These are phyloP conservation scores for Natrix natrix DNA, from an alignment of 2,797 vertebrate genomes.

Conservation along the genomic window DNA sequence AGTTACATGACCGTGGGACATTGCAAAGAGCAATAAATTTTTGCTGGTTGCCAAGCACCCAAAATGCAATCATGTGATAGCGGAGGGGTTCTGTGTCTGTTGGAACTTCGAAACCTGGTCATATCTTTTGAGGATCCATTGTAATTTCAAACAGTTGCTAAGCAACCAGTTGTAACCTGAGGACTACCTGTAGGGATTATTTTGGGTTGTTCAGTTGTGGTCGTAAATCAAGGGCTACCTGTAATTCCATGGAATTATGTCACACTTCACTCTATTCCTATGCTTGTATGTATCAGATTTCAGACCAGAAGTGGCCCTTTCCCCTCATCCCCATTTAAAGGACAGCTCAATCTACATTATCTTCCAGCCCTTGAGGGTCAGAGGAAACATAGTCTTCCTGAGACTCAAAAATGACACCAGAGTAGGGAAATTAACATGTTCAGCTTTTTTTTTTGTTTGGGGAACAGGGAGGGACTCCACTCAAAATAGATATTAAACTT, in stretches of 20 bases:
- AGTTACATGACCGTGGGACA: no score
- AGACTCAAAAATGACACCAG: background rate
- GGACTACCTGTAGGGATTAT: no score
- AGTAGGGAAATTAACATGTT: background rate
- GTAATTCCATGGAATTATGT: background rate
- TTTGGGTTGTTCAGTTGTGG: background rate
- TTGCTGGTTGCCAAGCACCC: no score
- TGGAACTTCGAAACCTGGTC: no score
- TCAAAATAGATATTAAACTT: background rate
- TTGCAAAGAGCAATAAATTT: no score
- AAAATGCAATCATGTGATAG: no score
- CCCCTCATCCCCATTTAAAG: background rate
- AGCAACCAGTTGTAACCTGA: no score
- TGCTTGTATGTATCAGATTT: background rate
- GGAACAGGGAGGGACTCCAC: background rate
- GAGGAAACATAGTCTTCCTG: background rate
- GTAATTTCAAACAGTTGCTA: no score
- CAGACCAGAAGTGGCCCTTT: background rate
- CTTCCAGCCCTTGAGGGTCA: background rate
- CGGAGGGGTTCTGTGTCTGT: no score
- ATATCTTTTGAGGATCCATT: no score
- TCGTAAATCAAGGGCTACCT: rapidly evolving
- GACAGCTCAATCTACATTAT: background rate
- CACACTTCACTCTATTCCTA: background rate
- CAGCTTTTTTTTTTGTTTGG: background rate